These are phyloP conservation scores for Bradypodion ventrale DNA, from an alignment of 2,797 vertebrate genomes.

Conservation along the genomic window DNA sequence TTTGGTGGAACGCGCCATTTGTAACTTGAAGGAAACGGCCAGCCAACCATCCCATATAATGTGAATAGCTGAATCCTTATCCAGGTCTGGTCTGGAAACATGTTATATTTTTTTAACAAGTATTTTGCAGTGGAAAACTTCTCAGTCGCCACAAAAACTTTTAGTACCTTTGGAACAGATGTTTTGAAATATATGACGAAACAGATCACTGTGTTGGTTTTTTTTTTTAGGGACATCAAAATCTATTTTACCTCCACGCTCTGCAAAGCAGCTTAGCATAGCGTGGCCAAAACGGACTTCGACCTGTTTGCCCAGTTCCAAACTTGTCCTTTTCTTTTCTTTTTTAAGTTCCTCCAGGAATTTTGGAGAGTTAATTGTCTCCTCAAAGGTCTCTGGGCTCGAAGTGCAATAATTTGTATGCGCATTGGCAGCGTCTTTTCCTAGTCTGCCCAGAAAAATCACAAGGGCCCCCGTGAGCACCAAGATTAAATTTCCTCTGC, in stretches of 20 bases:
- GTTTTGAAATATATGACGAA: conserved; percentile 51
- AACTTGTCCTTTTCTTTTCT: neutral
- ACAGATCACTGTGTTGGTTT: neutral
- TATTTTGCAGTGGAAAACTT: conserved; percentile 69
- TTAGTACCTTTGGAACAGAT: conserved; percentile 69
- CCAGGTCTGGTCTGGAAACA: conserved; percentile 58
- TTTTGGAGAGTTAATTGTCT: neutral
- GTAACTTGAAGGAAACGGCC: conserved; percentile 64
- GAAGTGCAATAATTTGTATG: conserved; percentile 11
- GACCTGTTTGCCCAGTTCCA: neutral
- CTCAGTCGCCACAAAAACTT: conserved; percentile 58
- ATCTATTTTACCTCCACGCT: conserved; percentile 51
- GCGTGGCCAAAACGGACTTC: neutral
- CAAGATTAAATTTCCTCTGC: conserved; percentile 59
- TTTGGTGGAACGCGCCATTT: conserved; percentile 66
- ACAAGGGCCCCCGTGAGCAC: conserved; percentile 48
- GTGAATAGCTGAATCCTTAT: conserved; percentile 58
- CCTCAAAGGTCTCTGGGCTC: no score
- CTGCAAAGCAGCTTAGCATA: conserved; percentile 31
- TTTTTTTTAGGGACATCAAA: conserved; percentile 61
- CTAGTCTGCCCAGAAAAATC: conserved; percentile 37
- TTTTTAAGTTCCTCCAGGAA: conserved; percentile 13
- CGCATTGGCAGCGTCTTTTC: conserved; percentile 39
- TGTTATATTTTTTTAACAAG: conserved; percentile 73
- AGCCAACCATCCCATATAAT: conserved; percentile 65